Percentiles rank a stretch among this genome's conserved stretches.
Conservation (phyloP, 1,140 invertebrate genomes). For the Drosophila chauvacae region DNA sequence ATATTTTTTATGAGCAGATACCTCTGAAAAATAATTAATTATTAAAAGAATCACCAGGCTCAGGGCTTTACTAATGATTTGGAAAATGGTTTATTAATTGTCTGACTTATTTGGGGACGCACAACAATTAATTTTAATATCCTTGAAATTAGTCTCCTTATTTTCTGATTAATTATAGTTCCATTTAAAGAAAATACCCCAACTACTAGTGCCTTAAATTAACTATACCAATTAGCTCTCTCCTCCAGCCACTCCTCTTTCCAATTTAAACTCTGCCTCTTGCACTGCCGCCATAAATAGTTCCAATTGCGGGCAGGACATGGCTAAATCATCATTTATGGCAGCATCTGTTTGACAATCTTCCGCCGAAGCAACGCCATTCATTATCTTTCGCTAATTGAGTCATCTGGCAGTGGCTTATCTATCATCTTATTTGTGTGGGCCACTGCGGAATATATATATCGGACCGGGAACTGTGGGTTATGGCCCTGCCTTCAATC, state of each 20-base stretch:
- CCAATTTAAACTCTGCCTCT: conserved; percentile 3
- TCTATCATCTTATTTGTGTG: conserved; percentile 66
- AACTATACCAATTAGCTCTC: background rate
- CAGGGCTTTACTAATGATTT: background rate
- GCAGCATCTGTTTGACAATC: conserved; percentile 39
- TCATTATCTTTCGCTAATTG: conserved; percentile 72
- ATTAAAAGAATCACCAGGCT: too few relatives aligned
- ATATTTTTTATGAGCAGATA: background rate
- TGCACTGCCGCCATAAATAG: conserved; percentile 18
- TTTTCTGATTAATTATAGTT: conserved; percentile 1
- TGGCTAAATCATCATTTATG: conserved; percentile 47
- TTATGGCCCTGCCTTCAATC: conserved; percentile 69
- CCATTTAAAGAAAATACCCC: background rate
- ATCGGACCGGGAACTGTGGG: conserved; percentile 52
- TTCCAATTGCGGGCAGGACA: conserved; percentile 14
- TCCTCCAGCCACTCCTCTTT: background rate
- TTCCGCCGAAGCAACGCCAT: conserved; percentile 18
- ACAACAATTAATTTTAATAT: background rate
- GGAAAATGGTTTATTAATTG: background rate
- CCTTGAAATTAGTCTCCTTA: background rate
- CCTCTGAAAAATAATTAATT: background rate
- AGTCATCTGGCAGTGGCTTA: conserved; percentile 61
- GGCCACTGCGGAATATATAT: conserved; percentile 25
- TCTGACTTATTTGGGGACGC: too few relatives aligned
- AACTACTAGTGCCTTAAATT: background rate